These are phyloP conservation scores for Craniophora ligustri DNA, from an alignment of 2,888 invertebrate genomes.

Conservation along the genomic window DNA sequence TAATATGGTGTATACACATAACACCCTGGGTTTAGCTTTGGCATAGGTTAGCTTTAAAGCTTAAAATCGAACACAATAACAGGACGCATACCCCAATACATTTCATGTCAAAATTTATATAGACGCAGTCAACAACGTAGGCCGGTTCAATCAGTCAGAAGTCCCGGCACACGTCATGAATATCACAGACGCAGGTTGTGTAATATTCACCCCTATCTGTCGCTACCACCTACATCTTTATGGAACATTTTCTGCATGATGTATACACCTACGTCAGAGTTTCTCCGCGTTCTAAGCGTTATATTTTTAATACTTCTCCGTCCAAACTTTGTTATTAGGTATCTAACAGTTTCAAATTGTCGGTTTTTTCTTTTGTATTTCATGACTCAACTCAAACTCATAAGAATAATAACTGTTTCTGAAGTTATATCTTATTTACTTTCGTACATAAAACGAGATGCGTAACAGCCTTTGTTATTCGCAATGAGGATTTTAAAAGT, in stretches of 20 bases:
- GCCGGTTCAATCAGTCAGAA: constrained; percentile 79
- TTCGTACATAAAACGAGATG: constrained; percentile 21
- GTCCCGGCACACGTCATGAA: constrained; percentile 78
- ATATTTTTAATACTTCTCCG: constrained; percentile 35
- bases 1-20: too few species aligned
- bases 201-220: constrained; percentile 70
- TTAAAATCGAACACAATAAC: neutral
- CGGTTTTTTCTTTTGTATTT: constrained; percentile 40
- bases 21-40: too few species aligned
- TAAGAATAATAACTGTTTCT: constrained; percentile 40
- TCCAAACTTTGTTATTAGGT: constrained; percentile 40
- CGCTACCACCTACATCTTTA: constrained; percentile 42
- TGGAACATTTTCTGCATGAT: constrained; percentile 31
- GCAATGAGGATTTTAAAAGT: constrained; percentile 14
- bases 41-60: neutral
- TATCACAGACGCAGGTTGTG: constrained; percentile 73
- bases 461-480: constrained; percentile 18
- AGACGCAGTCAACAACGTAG: constrained; percentile 64
- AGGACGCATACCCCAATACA: constrained; percentile 8
- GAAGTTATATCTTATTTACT: constrained; percentile 37
- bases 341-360: constrained; percentile 26
- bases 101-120: constrained; percentile 32
- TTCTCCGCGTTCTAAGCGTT: constrained; percentile 12
- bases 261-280: constrained; percentile 12
- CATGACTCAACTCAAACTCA: constrained; percentile 20